Conservation (phyloP, 2,888 invertebrate genomes). For the Cybosia mesomella region DNA sequence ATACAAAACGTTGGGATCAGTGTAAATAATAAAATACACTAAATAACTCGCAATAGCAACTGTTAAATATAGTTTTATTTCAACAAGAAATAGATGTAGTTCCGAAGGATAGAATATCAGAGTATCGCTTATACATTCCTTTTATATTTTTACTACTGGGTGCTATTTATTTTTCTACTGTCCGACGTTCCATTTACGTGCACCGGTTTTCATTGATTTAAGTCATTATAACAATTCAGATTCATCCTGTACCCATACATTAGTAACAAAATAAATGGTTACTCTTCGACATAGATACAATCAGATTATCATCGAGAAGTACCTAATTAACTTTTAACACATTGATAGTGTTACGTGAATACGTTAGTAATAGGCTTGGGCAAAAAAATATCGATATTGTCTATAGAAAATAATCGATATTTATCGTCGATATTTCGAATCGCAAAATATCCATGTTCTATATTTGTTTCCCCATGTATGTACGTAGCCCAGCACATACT, state of each 20-base stretch:
- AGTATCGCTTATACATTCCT: not conserved
- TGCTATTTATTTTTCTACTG: not conserved
- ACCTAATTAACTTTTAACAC: not conserved
- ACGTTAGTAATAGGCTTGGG: no score
- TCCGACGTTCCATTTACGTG: not conserved
- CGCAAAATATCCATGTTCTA: no score
- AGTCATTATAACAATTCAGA: not conserved
- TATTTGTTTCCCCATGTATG: no score
- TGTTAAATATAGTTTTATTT: not conserved
- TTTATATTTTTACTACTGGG: not conserved
- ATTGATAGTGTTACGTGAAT: conserved; percentile 31
- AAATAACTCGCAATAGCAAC: not conserved
- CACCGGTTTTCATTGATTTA: not conserved
- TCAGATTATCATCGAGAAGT: not conserved
- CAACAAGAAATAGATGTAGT: not conserved
- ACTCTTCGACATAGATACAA: not conserved
- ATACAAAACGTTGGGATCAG: no score
- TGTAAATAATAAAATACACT: not conserved
- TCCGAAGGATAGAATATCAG: no score
- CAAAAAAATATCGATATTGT: no score
- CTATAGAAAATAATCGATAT: no score
- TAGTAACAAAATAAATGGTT: conserved; percentile 41
- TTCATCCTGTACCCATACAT: conserved; percentile 14
- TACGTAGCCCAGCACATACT: no score
- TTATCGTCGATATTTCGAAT: no score